These are phyloP conservation scores for Hoplodrina blanda DNA, from an alignment of 2,888 invertebrate genomes.

Conservation along the genomic window DNA sequence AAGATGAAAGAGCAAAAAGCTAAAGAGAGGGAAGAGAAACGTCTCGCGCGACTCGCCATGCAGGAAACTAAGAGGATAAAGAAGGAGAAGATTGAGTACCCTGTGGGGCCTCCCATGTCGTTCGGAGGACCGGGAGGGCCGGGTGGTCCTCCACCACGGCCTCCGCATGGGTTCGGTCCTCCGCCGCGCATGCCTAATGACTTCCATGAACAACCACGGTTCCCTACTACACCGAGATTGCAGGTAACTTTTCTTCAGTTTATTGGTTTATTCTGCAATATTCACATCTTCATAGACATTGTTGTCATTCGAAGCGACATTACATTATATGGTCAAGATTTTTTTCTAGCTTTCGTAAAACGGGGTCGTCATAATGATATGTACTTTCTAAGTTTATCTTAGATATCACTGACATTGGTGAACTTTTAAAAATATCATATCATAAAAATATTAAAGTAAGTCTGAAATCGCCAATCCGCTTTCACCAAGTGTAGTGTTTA, in stretches of 20 bases:
- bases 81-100: conserved; percentile 78
- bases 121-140: conserved; percentile 40
- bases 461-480: too few species aligned
- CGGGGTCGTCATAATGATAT: too few species aligned
- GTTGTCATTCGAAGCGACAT: too few species aligned
- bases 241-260: conserved; percentile 67
- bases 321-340: too few species aligned
- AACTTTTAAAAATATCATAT: too few species aligned
- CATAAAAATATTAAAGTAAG: too few species aligned
- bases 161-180: conserved; percentile 34
- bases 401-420: too few species aligned
- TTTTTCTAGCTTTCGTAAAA: too few species aligned
- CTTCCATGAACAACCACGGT: conserved; percentile 74
- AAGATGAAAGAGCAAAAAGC: conserved; percentile 86
- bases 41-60: conserved; percentile 81
- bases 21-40: conserved; percentile 87
- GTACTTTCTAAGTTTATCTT: too few species aligned
- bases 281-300: too few species aligned
- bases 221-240: conserved; percentile 76
- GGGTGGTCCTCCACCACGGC: conserved; percentile 8
- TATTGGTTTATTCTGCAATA: neutral
- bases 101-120: conserved; percentile 67
- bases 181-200: conserved; percentile 57
- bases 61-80: conserved; percentile 85
- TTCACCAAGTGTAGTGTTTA: too few species aligned